Evolutionary conservation across 2,113 vertebrate species (phyloP).

Genomic region (Hipposideros armiger): DNA sequence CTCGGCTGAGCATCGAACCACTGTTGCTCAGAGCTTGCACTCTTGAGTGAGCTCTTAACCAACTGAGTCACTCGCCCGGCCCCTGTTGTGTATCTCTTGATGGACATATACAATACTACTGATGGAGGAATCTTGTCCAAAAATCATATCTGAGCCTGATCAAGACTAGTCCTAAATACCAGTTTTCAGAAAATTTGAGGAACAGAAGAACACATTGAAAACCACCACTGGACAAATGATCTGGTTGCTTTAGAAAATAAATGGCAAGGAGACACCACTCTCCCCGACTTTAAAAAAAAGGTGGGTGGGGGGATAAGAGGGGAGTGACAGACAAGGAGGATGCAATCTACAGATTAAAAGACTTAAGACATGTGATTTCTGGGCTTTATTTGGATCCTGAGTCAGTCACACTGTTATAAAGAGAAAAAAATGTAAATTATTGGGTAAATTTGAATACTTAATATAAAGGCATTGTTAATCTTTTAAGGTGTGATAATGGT

Average conservation of each 20-base stretch:
- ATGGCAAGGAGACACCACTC: background rate
- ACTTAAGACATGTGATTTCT: background rate
- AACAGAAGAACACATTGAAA: background rate
- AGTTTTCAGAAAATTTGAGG: conserved; percentile 28
- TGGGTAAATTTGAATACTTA: conserved; percentile 4
- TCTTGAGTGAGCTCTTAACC: too few relatives aligned
- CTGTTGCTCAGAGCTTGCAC: too few relatives aligned
- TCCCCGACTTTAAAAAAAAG: background rate
- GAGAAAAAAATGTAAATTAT: background rate
- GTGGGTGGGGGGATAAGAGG: rapidly evolving
- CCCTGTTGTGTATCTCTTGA: background rate
- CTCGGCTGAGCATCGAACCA: too few relatives aligned
- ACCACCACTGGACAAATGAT: background rate
- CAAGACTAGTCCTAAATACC: background rate
- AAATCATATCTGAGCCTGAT: background rate
- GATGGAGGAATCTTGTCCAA: background rate
- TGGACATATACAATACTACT: background rate
- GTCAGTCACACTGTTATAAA: background rate
- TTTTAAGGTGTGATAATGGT: background rate
- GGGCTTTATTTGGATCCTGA: background rate
- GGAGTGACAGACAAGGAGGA: background rate
- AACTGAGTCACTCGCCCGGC: too few relatives aligned
- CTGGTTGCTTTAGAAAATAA: conserved; percentile 33
- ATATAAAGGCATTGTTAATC: background rate
- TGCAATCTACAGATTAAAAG: background rate